These are phyloP conservation scores for Ciconia maguari DNA, from an alignment of 2,113 vertebrate genomes.

Conservation along the genomic window DNA sequence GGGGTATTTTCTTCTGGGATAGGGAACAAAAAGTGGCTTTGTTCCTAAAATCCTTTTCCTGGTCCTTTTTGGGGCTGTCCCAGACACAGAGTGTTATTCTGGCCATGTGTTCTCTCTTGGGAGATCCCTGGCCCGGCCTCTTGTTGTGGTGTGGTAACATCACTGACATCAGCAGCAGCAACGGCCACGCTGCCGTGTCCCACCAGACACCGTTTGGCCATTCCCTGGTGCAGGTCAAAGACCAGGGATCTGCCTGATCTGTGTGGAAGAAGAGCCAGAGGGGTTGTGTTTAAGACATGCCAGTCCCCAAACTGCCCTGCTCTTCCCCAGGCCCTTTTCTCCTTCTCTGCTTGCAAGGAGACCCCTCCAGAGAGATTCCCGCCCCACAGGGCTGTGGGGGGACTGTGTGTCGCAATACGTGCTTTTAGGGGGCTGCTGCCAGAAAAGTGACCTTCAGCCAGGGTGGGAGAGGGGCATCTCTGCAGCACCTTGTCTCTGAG, in stretches of 20 bases:
- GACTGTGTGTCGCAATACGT: not conserved
- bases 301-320: not conserved
- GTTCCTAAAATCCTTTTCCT: not conserved
- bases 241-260: not conserved
- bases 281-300: not conserved
- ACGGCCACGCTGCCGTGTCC: accelerated
- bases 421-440: not conserved
- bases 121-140: not conserved
- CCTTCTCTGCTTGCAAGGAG: not conserved
- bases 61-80: not conserved
- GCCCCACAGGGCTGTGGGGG: not conserved
- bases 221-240: not conserved
- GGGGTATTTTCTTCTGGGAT: not conserved
- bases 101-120: too few relatives aligned
- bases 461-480: not conserved
- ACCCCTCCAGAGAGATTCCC: not conserved
- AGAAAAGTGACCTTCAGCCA: not conserved
- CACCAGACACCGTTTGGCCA: not conserved
- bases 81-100: not conserved
- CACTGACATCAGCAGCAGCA: not conserved
- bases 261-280: not conserved
- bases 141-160: not conserved
- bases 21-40: not conserved
- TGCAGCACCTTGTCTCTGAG: not conserved
- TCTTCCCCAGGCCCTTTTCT: not conserved